Conservation (phyloP, 2,113 vertebrate species). For the Climacteris rufus region DNA sequence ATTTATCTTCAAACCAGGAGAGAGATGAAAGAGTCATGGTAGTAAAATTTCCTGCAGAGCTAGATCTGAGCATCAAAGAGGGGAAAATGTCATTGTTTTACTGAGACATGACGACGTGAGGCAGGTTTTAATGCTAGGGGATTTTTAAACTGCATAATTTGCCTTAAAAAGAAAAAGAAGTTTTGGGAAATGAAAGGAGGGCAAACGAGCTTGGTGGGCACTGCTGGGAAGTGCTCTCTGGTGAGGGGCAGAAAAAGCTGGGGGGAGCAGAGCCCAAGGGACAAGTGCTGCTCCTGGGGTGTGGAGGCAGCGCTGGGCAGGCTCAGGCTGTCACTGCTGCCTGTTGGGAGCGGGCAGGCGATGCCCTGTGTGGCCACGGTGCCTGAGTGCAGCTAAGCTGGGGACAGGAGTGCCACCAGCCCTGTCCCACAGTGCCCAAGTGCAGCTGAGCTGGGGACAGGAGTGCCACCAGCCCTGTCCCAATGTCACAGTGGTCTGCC, state of each 20-base stretch:
- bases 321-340: not conserved
- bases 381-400: rapidly evolving
- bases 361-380: rapidly evolving
- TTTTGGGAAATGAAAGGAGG: not conserved
- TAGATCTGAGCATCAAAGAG: conserved; percentile 71
- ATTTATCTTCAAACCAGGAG: conserved; percentile 78
- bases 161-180: not conserved
- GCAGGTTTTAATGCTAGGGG: conserved; percentile 60
- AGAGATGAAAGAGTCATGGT: conserved; percentile 72
- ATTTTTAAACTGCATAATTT: conserved; percentile 41
- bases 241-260: not conserved
- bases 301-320: not conserved
- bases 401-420: not conserved
- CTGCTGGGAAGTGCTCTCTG: not conserved
- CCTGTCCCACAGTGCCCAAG: not conserved
- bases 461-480: not conserved
- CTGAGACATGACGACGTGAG: conserved; percentile 65
- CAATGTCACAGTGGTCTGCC: rapidly evolving
- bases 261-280: not conserved
- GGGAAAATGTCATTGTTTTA: conserved; percentile 73
- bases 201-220: not conserved
- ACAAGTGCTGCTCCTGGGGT: rapidly evolving
- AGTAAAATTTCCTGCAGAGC: conserved; percentile 71
- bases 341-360: not conserved
- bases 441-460: not conserved